Evolutionary conservation across 2,797 vertebrate species (phyloP).

Genomic region (Microhierax caerulescens): DNA sequence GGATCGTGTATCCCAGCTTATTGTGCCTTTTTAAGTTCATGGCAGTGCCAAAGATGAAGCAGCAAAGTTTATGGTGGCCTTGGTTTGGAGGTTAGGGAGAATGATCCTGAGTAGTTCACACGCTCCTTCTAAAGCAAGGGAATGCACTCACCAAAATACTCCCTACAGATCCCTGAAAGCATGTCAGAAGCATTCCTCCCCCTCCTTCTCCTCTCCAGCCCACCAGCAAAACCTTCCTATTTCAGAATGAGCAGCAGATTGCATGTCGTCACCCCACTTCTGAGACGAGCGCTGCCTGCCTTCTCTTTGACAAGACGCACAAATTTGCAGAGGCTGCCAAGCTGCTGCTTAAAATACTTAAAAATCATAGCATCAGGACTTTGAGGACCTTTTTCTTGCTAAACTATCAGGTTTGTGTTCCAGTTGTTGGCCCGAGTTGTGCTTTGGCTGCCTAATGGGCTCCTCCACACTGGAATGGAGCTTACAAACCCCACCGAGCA

Average conservation of each 20-base stretch:
- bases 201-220: not conserved
- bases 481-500: not conserved
- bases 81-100: not conserved
- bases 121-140: not conserved
- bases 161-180: not conserved
- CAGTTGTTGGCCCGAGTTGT: not conserved
- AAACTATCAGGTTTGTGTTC: not conserved
- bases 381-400: not conserved
- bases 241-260: not conserved
- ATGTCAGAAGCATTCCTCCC: not conserved
- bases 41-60: not conserved
- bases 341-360: not conserved
- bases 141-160: fast-evolving
- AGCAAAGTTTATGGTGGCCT: not conserved
- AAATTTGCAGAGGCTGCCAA: not conserved
- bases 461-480: not conserved
- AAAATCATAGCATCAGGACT: not conserved
- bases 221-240: not conserved
- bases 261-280: not conserved
- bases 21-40: not conserved
- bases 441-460: not conserved
- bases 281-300: not conserved
- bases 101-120: not conserved
- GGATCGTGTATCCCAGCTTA: not conserved
- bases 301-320: not conserved